Conservation (phyloP, 2,797 vertebrate species). For the Crax fasciolata region DNA sequence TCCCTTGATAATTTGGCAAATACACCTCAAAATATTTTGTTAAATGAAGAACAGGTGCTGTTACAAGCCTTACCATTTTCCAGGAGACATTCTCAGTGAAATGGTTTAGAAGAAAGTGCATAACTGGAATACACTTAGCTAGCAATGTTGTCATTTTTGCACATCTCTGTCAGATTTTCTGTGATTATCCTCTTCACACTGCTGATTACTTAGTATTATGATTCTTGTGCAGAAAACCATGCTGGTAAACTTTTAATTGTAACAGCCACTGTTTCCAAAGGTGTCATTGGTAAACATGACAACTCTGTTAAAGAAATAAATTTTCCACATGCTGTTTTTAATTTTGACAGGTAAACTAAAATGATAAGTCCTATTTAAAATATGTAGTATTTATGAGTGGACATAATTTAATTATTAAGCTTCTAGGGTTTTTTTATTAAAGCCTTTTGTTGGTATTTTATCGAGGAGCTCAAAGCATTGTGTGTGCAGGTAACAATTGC, state of each 20-base stretch:
- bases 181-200: slow-evolving; percentile 13
- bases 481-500: background rate
- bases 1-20: background rate
- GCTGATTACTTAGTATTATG: background rate
- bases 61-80: background rate
- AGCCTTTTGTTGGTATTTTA: background rate
- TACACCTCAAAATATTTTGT: background rate
- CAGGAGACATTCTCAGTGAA: background rate
- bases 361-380: background rate
- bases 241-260: slow-evolving; percentile 18
- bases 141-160: background rate
- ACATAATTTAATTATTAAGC: background rate
- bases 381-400: background rate
- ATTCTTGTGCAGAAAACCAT: background rate
- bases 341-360: background rate
- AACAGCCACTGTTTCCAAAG: background rate
- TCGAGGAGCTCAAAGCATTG: background rate
- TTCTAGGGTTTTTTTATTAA: background rate
- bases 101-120: background rate
- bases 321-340: background rate
- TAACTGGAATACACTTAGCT: background rate
- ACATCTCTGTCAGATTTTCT: slow-evolving; percentile 13
- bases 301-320: background rate
- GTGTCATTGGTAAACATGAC: background rate
- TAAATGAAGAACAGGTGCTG: background rate